phyloP scores from a whole-genome alignment of 2,888 invertebrate genomes.

The Mechanitis mazaeus region DNA sequence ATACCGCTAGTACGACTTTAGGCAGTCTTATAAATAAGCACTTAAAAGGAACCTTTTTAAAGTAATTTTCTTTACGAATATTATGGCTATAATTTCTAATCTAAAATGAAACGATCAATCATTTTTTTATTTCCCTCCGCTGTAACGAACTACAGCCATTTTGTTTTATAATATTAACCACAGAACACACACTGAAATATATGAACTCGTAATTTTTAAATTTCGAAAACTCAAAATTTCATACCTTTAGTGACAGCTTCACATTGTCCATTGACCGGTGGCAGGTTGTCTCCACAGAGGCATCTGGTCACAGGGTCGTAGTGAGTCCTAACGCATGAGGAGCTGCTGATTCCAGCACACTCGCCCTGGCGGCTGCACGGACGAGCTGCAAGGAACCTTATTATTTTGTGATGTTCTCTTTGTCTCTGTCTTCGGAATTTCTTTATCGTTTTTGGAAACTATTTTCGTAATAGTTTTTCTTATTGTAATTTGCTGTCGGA shows the following conservation, averaged over 20 bases:
- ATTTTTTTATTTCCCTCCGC: slow-evolving; percentile 3
- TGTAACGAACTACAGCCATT: no score
- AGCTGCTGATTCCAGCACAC: slow-evolving; percentile 79
- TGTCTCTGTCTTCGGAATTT: no score
- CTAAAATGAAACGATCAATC: slow-evolving; percentile 4
- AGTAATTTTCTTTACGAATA: not conserved
- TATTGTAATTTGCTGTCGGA: no score
- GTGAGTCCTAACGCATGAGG: slow-evolving; percentile 80
- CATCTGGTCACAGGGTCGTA: slow-evolving; percentile 79
- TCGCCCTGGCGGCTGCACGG: slow-evolving; percentile 79
- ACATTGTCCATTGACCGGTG: slow-evolving; percentile 81
- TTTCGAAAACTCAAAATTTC: no score
- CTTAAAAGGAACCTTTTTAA: not conserved
- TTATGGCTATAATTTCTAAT: not conserved
- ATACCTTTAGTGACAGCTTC: slow-evolving; percentile 79
- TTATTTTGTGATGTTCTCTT: no score
- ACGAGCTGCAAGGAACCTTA: slow-evolving; percentile 61
- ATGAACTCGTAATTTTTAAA: no score
- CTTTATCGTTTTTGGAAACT: no score
- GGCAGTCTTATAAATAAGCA: not conserved
- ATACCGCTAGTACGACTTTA: no score
- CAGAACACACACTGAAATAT: no score
- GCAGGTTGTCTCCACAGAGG: slow-evolving; percentile 81
- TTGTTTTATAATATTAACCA: no score
- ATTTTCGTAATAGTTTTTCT: no score